Evolutionary conservation across 2,888 invertebrate genomes (phyloP).

Genomic region (Trimorus sp.): DNA sequence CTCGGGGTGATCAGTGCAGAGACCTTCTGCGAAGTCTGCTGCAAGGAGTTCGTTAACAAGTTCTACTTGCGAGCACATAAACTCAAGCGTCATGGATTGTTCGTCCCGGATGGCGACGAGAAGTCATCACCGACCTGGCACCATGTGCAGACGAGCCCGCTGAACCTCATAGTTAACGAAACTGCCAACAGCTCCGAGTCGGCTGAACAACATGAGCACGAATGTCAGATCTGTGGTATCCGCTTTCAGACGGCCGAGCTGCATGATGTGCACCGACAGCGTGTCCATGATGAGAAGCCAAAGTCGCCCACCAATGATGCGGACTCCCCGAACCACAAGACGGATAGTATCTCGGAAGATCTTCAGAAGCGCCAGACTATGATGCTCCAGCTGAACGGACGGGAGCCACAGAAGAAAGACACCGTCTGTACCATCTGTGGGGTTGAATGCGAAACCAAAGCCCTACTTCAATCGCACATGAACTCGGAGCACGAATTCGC

Average conservation of each 20-base stretch:
- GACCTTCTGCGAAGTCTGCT: conserved; percentile 96
- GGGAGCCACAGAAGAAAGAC: conserved; percentile 84
- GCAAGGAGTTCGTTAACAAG: conserved; percentile 96
- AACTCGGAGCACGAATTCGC: conserved; percentile 85
- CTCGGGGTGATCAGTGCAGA: conserved; percentile 92
- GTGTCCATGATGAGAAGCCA: conserved; percentile 77
- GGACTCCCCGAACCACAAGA: conserved; percentile 72
- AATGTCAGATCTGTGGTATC: conserved; percentile 83
- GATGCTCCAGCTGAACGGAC: conserved; percentile 93
- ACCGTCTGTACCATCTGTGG: conserved; percentile 87
- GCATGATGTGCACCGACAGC: conserved; percentile 74
- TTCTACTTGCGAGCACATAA: conserved; percentile 96
- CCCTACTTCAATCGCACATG: conserved; percentile 87
- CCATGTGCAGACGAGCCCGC: conserved; percentile 88
- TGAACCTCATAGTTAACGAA: conserved; percentile 89
- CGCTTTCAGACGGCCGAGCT: conserved; percentile 82
- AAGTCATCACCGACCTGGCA: conserved; percentile 81
- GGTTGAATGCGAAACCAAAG: conserved; percentile 88
- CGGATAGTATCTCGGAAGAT: conserved; percentile 89
- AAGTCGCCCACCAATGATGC: conserved; percentile 72
- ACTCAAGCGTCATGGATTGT: conserved; percentile 95
- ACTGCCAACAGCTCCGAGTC: conserved; percentile 82
- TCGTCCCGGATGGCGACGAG: conserved; percentile 85
- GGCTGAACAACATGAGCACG: conserved; percentile 82
- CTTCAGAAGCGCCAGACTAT: conserved; percentile 94